A percentile compares a stretch with the other conserved stretches of the same genome.
phyloP scores from a whole-genome alignment of 1,140 invertebrate species.

The Arion vulgaris region DNA sequence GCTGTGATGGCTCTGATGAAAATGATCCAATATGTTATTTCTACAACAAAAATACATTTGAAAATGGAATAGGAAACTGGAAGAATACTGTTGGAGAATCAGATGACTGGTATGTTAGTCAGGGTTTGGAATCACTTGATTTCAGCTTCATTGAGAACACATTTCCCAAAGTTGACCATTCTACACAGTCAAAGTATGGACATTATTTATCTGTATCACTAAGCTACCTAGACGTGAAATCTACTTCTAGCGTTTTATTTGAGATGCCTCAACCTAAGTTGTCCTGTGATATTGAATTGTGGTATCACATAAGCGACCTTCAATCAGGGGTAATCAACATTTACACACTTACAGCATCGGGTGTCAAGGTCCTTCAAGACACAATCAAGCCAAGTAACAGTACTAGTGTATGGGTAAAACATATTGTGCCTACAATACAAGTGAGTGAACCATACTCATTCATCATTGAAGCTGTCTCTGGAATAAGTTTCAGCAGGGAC shows the following conservation, averaged over 20 bases:
- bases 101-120: neutral
- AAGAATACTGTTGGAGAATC: neutral
- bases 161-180: neutral
- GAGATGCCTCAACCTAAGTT: slow-evolving; percentile 2
- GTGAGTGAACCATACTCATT: slow-evolving; percentile 49
- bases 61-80: slow-evolving; percentile 55
- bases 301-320: slow-evolving; percentile 83
- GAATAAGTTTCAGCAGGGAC: slow-evolving; percentile 80
- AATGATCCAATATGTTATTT: slow-evolving; percentile 69
- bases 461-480: slow-evolving; percentile 77
- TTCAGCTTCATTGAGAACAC: neutral
- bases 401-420: neutral
- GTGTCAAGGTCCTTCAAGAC: neutral
- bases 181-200: slow-evolving; percentile 27
- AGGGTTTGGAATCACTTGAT: neutral
- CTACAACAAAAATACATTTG: slow-evolving; percentile 74
- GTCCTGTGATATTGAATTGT: slow-evolving; percentile 75
- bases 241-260: slow-evolving; percentile 3
- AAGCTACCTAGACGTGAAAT: neutral
- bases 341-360: slow-evolving; percentile 43
- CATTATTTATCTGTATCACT: slow-evolving; percentile 15
- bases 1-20: slow-evolving; percentile 67
- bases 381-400: neutral
- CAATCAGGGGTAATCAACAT: slow-evolving; percentile 58
- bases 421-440: neutral